Evolutionary conservation across 2,113 vertebrate genomes (phyloP).

Genomic region (Pleuronectes platessa): DNA sequence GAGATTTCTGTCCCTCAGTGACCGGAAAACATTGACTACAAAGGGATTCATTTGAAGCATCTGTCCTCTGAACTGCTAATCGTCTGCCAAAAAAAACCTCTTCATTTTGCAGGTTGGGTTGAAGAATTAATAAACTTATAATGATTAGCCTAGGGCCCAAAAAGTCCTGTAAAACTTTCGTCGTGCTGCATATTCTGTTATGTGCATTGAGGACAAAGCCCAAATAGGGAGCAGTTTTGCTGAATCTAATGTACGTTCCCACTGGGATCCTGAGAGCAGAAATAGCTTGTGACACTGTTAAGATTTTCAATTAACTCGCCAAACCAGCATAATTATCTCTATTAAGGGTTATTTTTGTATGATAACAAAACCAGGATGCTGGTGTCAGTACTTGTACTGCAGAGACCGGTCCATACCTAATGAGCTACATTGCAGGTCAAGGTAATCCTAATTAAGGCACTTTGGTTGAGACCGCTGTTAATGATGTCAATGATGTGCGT

Average conservation of each 20-base stretch:
- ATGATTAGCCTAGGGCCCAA: no score
- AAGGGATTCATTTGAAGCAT: background rate
- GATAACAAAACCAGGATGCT: constrained; percentile 33
- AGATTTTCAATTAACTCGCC: constrained; percentile 27
- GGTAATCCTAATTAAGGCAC: constrained; percentile 69
- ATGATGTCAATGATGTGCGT: constrained; percentile 48
- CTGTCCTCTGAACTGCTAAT: background rate
- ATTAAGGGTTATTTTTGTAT: constrained; percentile 47
- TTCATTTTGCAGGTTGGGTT: no score
- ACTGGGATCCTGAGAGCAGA: background rate
- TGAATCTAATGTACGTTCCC: background rate
- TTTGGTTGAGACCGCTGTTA: constrained; percentile 62
- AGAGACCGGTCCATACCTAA: constrained; percentile 45
- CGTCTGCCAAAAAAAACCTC: no score
- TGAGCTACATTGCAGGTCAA: constrained; percentile 69
- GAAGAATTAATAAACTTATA: no score
- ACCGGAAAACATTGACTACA: background rate
- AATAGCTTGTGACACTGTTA: constrained; percentile 23
- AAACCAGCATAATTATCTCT: constrained; percentile 40
- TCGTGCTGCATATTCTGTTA: background rate
- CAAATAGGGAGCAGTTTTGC: background rate
- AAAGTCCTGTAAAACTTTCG: background rate
- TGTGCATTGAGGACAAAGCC: background rate
- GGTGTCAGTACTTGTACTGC: constrained; percentile 22
- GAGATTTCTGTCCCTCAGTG: background rate